Conservation (phyloP, 64 coral and sea anemone genomes). For the Actinia tenebrosa region DNA sequence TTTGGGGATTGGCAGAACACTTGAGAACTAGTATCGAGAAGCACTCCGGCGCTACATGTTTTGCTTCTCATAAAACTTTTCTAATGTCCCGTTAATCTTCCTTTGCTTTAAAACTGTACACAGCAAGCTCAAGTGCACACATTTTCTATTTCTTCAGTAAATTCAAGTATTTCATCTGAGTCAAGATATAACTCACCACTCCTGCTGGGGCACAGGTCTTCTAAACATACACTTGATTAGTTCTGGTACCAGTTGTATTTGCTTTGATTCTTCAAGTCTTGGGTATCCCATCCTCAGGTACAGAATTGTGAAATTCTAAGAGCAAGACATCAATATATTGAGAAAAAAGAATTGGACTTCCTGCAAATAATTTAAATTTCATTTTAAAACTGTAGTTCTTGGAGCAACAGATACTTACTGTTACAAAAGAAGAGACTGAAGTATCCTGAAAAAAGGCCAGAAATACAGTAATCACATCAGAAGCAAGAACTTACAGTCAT, state of each 20-base stretch:
- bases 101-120: no score
- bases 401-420: conserved; percentile 36
- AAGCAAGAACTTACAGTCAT: no score
- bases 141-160: background rate
- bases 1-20: no score
- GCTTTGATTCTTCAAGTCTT: conserved; percentile 48
- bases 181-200: conserved; percentile 53
- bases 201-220: conserved; percentile 79
- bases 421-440: conserved; percentile 65
- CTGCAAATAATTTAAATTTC: no score
- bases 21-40: no score
- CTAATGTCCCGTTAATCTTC: no score
- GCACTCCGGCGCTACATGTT: no score
- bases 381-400: no score
- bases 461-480: background rate
- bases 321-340: background rate
- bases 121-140: no score
- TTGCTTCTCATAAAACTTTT: no score
- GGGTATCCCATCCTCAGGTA: conserved; percentile 93
- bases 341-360: no score
- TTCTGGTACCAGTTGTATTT: conserved; percentile 65
- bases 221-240: conserved; percentile 50
- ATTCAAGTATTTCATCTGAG: background rate
- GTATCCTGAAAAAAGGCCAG: conserved; percentile 33
- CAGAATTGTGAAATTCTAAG: conserved; percentile 86